Evolutionary conservation across 1,140 invertebrate species (phyloP).

Genomic region (Asobara japonica): DNA sequence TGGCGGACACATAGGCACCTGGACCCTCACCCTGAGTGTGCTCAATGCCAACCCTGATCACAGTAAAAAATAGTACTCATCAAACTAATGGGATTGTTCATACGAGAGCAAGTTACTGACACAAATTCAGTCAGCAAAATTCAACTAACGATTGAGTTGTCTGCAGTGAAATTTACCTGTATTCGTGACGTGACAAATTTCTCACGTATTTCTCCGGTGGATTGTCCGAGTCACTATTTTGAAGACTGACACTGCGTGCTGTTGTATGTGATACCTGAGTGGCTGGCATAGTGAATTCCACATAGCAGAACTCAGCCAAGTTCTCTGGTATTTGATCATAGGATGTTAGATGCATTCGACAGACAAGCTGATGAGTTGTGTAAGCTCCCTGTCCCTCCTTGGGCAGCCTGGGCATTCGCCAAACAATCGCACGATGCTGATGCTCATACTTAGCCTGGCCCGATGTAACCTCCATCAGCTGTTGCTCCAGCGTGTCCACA

Average conservation of each 20-base stretch:
- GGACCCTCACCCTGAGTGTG: conserved; percentile 81
- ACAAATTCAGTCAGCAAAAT: no score
- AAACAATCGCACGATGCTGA: conserved; percentile 96
- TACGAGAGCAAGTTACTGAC: no score
- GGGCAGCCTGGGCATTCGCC: conserved; percentile 95
- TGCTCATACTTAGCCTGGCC: conserved; percentile 99
- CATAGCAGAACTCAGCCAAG: conserved; percentile 86
- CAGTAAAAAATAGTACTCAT: not conserved
- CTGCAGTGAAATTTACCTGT: conserved; percentile 74
- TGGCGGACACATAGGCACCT: conserved; percentile 80
- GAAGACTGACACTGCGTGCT: conserved; percentile 92
- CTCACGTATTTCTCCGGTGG: conserved; percentile 99
- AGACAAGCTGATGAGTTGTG: conserved; percentile 93
- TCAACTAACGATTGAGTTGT: not conserved
- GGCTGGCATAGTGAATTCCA: conserved; percentile 99
- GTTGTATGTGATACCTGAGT: conserved; percentile 97
- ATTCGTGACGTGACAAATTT: conserved; percentile 96
- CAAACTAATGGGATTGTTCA: conserved; percentile 15
- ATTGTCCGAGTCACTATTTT: conserved; percentile 87
- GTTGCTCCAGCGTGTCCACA: conserved; percentile 89
- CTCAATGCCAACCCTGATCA: conserved; percentile 81
- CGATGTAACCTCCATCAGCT: conserved; percentile 96
- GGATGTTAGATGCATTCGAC: conserved; percentile 92
- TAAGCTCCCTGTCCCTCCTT: conserved; percentile 98
- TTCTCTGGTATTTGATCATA: conserved; percentile 97